Evolutionary conservation across 1,140 invertebrate genomes (phyloP), one percentile per base, ranked within the genome.

Genomic region (Rhopalosiphum padi): DNA sequence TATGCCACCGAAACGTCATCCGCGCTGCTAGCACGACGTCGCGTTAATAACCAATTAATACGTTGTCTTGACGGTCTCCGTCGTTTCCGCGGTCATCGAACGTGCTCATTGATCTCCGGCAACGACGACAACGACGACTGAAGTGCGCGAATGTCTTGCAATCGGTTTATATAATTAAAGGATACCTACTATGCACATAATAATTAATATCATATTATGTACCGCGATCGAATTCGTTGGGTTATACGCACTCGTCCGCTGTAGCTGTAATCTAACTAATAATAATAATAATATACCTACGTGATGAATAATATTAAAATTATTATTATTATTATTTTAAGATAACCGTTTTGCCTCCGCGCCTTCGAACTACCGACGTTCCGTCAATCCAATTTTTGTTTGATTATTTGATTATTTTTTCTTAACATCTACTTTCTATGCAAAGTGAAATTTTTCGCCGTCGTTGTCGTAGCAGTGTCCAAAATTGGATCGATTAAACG

Each of bases 401-500:
- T 23, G 25, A 48, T 48, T 53, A 53, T 89, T 88, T 60, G 0
- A n/a, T 88, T 51, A 30, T 48, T 35, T 23, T 89, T 53, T n/a
- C 51, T 91, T 91, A 48, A 48, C 68, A 22, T 55, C 48, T 15
- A 51, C 91, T 92, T 92, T 92, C 91, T 92, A 92, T 92, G 77
- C 77, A 82, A 83, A 92, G 91, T 92, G 91, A 92, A 92, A 92
- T 92, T 89, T 9, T 89, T 55, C 35, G 11, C 15, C 46, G 25
- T 35, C 68, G 30, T 22, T 41, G 55, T 53, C 55, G 35, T 53
- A 77, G 35, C 35, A 25, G 35, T 55, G 88, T 92, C 91, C 91
- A 51, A 92, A 92, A 92, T 92, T 83, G 46, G 68, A 92, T 82
- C 91, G 91, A 92, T 92, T 92, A 92, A 68, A 68, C 41, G 87